Evolutionary conservation across 2,888 invertebrate genomes (phyloP).

Genomic region (Meiosimyza decipiens): DNA sequence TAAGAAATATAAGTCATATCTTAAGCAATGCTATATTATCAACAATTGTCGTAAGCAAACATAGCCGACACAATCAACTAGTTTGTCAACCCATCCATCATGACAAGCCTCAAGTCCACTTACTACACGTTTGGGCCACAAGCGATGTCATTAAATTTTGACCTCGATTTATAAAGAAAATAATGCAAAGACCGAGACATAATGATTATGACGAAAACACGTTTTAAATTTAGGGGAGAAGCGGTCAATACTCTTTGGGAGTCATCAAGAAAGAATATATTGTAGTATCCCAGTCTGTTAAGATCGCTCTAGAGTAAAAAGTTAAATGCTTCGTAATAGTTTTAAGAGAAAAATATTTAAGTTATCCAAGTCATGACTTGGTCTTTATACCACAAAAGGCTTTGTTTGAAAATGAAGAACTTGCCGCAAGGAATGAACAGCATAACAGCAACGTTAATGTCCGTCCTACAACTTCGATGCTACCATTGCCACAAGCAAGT

Average conservation of each 20-base stretch:
- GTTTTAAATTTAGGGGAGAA: too few species aligned
- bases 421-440: neutral
- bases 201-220: neutral
- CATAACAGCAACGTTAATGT: too few species aligned
- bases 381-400: slow-evolving; percentile 2
- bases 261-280: too few species aligned
- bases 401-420: slow-evolving; percentile 18
- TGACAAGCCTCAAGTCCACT: neutral
- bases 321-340: too few species aligned
- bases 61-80: neutral
- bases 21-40: too few species aligned
- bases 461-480: neutral
- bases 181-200: neutral
- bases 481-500: slow-evolving; percentile 15
- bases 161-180: slow-evolving; percentile 17
- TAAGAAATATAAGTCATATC: neutral
- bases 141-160: slow-evolving; percentile 18
- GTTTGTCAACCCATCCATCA: neutral
- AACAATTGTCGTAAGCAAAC: too few species aligned
- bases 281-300: too few species aligned
- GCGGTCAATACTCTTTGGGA: too few species aligned
- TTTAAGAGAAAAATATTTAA: too few species aligned
- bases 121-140: neutral
- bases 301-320: too few species aligned
- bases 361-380: neutral